These are phyloP conservation scores for Protophormia terraenovae DNA, from an alignment of 2,888 invertebrate species.

Conservation along the genomic window DNA sequence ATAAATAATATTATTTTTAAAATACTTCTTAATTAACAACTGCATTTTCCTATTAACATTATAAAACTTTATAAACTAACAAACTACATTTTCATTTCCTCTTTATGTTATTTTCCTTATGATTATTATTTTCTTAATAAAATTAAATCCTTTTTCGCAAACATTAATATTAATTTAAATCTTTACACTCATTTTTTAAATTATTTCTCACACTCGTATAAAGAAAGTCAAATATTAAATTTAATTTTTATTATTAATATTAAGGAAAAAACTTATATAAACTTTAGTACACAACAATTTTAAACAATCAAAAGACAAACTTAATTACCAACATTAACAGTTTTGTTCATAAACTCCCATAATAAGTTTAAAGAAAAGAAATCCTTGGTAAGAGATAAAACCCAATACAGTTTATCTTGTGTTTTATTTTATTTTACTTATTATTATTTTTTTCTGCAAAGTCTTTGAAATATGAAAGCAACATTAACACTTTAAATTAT, in stretches of 20 bases:
- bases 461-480: not conserved
- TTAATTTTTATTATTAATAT: not conserved
- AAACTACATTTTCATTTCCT: not conserved
- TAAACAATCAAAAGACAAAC: slow-evolving; percentile 4
- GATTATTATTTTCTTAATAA: not conserved
- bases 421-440: not conserved
- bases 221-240: not conserved
- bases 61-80: no score
- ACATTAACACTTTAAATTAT: slow-evolving; percentile 34
- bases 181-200: not conserved
- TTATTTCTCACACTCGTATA: not conserved
- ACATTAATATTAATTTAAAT: not conserved
- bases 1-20: no score
- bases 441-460: not conserved
- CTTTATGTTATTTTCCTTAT: not conserved
- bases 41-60: no score
- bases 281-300: not conserved
- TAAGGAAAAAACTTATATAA: not conserved
- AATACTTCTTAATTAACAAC: no score
- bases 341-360: not conserved
- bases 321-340: slow-evolving; percentile 30
- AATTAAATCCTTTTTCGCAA: not conserved
- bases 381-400: not conserved
- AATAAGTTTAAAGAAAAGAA: slow-evolving; percentile 10
- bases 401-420: not conserved